Conservation (phyloP, 2,113 vertebrate genomes). For the Datnioides undecimradiatus region DNA sequence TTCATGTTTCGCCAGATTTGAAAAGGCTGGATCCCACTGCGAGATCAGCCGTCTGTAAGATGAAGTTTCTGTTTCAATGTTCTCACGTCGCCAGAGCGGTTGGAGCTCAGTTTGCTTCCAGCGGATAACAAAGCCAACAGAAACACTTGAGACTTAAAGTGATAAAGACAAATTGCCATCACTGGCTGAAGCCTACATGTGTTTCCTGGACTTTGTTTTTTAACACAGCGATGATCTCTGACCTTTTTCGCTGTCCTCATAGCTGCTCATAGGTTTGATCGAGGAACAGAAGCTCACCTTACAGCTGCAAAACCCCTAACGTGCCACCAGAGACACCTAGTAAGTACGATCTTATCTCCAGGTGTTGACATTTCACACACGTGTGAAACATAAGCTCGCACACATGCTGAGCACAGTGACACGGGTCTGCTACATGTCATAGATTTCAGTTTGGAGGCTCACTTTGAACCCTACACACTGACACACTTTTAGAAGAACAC, state of each 20-base stretch:
- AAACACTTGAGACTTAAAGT: not conserved
- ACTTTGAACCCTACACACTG: slow-evolving; percentile 8
- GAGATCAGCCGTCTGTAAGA: slow-evolving; percentile 19
- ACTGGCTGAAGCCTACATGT: too few relatives aligned
- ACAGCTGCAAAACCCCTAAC: not conserved
- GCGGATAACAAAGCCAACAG: slow-evolving; percentile 35
- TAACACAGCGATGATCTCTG: not conserved
- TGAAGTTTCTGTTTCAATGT: slow-evolving; percentile 31
- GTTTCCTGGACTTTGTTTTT: too few relatives aligned
- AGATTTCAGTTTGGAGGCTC: not conserved
- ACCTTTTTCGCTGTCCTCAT: not conserved
- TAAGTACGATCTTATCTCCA: slow-evolving; percentile 13
- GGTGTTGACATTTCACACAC: slow-evolving; percentile 31
- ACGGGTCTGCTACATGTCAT: not conserved
- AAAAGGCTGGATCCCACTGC: slow-evolving; percentile 2
- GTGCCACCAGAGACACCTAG: not conserved
- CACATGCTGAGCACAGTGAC: not conserved
- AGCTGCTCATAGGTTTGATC: not conserved
- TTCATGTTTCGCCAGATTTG: slow-evolving; percentile 45
- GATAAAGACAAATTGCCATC: not conserved
- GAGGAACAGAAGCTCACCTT: not conserved
- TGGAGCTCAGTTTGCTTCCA: slow-evolving; percentile 28
- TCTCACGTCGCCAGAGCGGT: not conserved
- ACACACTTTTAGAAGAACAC: not conserved
- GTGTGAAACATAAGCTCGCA: not conserved